Base-by-base conservation (phyloP, 1,140 invertebrate genomes). In the Reticulitermes speratus region DNA sequence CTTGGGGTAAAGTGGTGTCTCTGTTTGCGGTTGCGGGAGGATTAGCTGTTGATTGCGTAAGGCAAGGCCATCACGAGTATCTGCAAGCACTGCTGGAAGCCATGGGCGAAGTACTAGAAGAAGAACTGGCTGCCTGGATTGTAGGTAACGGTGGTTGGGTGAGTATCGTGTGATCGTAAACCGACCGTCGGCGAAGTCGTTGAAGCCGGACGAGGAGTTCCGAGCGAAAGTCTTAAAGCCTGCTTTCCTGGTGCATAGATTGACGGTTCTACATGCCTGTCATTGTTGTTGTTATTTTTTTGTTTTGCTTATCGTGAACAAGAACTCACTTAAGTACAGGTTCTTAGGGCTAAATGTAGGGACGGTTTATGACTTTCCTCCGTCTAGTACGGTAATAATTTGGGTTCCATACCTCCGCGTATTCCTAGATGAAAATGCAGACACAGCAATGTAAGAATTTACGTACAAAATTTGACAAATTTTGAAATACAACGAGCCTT, bases 121-220 rank as follows among this genome's bases (percentile, higher is more conserved):
- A 95, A 87, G 92, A 94, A 86, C 88, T 96, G 8, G 94, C 94
- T 9, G 88, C 91, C 32, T 96, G 95, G 95, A 94, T 96, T 14
- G 93, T 94, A 86, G 91, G 93, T 30, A 95, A 95, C 89, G 95
- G 95, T 45, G 95, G 95, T 89, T 96, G 95, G 95, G 95, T 95
- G 90, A 91, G 91, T 86, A 82, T 89, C 44, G 16, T n/a, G 44
- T 84, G 7, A 84, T 84, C 19, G 38, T 86, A 84, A n/a, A 84
- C 83, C 38, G 23, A 21, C 21, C 23, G 23, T 83, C 21, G 3
- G 23, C 25, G 44, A 38, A 30, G 83, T 25, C 23, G 23, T 7
- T 83, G 25, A 83, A 5, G 5, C 69, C 23, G 69, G 30, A 75
- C 23, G 69, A 30, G 69, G 69, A 75, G 30, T 25, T 30, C 30